Evolutionary conservation across 64 coral and sea anemone genomes (phyloP), one percentile per base, ranked within the genome.

Genomic region (Porites lutea): DNA sequence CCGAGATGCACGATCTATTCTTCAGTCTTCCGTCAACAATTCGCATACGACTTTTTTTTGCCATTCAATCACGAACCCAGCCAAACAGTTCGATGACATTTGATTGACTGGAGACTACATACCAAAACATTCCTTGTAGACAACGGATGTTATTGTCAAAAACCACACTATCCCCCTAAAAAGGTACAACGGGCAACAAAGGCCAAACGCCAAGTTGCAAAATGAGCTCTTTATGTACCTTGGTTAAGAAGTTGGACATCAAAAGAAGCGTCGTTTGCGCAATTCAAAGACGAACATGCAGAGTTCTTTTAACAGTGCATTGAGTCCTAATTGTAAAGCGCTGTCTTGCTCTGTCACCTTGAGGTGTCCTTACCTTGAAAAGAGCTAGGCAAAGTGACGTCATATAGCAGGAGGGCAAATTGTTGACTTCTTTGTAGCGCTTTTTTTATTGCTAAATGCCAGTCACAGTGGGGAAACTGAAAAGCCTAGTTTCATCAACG

Each of bases 51-150:
- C 53, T 11, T 6, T 12, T 18, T 37, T 37, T 37, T 37, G 27
- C 27, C 27, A 37, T 37, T 83, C 12, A 48, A 18, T 84, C 81
- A 65, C 63, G 63, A 84, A 52, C 46, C 16, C 81, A 84, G 64
- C 63, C 50, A 8, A 84, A 19, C 4, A 20, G 9, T 76, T 84
- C 45, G 62, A 48, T 83, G 80, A 48, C 80, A 83, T 43, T 60
- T 83, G 80, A 83, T 83, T 84, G 81, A 84, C 81, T 48, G 16
- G 22, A 18, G 52, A 10, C 22, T 84, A 84, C 61, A 84, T 81
- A 63, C 58, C 81, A 84, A 50, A 67, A 66, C 48, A 67, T 84
- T 84, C 47, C 63, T 68, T 68, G 81, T 19, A 3, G 1, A 48
- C 12, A 13, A 8, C 11, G 20, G 62, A 65, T 19, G 13, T 19